A percentile compares a stretch with the other conserved stretches of the same genome.
Conservation (phyloP, 2,797 vertebrate genomes). For the Sylvia borin region DNA sequence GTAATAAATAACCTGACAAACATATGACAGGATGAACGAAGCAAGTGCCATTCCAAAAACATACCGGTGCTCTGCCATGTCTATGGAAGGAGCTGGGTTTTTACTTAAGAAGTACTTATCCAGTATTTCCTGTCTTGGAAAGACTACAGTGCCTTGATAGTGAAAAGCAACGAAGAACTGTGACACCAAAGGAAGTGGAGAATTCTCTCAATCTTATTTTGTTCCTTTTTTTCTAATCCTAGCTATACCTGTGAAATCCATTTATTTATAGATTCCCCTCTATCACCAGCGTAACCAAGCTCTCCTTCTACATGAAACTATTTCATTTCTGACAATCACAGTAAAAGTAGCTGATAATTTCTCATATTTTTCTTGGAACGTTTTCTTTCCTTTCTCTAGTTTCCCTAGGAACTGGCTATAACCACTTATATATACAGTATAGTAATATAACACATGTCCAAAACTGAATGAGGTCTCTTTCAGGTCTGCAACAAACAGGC, state of each 20-base stretch:
- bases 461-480: background rate
- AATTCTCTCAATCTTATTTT: constrained; percentile 15
- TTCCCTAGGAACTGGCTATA: constrained; percentile 37
- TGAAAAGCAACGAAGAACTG: background rate
- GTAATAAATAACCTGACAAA: background rate
- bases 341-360: background rate
- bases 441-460: background rate
- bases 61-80: background rate
- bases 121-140: background rate
- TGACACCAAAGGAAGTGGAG: background rate
- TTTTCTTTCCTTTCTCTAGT: background rate
- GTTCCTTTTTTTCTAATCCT: background rate
- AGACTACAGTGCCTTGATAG: background rate
- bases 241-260: constrained; percentile 28
- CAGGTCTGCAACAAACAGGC: background rate
- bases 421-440: background rate
- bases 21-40: background rate
- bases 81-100: background rate
- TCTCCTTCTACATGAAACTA: background rate
- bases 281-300: background rate
- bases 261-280: constrained; percentile 27
- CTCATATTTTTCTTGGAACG: background rate
- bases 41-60: background rate
- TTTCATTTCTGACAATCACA: background rate
- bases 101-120: background rate